Conservation (phyloP, 2,888 invertebrate genomes). For the Hemithea aestivaria region DNA sequence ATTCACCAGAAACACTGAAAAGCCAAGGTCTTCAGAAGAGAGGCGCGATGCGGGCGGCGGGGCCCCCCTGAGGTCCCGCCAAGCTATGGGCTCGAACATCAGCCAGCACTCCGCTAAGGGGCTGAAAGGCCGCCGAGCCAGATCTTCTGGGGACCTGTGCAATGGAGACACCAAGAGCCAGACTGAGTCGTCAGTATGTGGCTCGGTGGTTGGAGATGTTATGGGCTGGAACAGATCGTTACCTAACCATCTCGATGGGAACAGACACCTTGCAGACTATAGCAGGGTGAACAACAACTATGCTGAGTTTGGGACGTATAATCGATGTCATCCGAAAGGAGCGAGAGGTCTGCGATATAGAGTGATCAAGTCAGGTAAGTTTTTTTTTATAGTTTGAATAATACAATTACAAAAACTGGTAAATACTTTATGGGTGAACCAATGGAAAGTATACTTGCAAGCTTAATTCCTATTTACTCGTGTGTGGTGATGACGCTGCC, state of each 20-base stretch:
- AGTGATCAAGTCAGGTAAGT: constrained; percentile 71
- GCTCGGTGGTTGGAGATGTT: constrained; percentile 72
- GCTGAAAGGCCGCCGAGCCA: constrained; percentile 84
- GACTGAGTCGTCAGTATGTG: constrained; percentile 72
- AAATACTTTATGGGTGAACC: too few species aligned
- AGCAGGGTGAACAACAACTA: constrained; percentile 79
- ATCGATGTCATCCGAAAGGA: constrained; percentile 66
- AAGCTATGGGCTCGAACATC: constrained; percentile 87
- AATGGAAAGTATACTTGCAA: too few species aligned
- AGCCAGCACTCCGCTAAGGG: constrained; percentile 87
- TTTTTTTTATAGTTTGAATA: too few species aligned
- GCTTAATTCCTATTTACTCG: too few species aligned
- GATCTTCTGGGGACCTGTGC: constrained; percentile 87
- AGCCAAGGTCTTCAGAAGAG: constrained; percentile 37
- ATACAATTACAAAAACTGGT: too few species aligned
- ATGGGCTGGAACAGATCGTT: constrained; percentile 80
- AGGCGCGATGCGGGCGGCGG: constrained; percentile 65
- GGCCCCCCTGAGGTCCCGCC: constrained; percentile 72
- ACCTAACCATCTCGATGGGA: constrained; percentile 84
- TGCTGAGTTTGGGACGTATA: constrained; percentile 68
- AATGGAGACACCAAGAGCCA: constrained; percentile 78
- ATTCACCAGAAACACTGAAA: constrained; percentile 21
- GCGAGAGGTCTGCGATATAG: constrained; percentile 69
- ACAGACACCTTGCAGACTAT: constrained; percentile 77
- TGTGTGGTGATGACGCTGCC: too few species aligned